A percentile compares a stretch with the other conserved stretches of the same genome.
Evolutionary conservation across 1,140 invertebrate species (phyloP).

Genomic region (Himalopsyche phryganea): DNA sequence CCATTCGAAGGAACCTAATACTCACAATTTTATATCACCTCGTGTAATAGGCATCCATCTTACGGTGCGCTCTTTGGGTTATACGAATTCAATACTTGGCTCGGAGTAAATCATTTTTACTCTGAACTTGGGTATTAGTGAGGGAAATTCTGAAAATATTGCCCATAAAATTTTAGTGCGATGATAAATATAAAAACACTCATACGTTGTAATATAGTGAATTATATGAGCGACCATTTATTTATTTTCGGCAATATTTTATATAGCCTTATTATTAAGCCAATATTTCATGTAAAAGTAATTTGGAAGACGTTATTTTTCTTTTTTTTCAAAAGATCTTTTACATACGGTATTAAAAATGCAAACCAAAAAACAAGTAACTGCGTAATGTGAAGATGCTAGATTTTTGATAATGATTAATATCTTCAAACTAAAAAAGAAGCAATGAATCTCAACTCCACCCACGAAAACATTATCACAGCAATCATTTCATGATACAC

Average conservation of each 20-base stretch:
- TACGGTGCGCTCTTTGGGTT: background rate
- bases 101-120: conserved; percentile 18
- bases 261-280: background rate
- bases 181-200: conserved; percentile 4
- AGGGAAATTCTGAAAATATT: conserved; percentile 18
- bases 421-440: too few species aligned
- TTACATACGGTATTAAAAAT: too few species aligned
- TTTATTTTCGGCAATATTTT: background rate
- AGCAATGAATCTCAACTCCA: too few species aligned
- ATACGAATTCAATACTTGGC: conserved; percentile 18
- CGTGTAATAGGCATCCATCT: conserved; percentile 22
- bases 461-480: too few species aligned
- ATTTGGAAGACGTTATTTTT: background rate
- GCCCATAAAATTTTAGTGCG: conserved; percentile 14
- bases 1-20: conserved; percentile 10
- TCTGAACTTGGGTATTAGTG: conserved; percentile 1
- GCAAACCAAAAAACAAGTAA: too few species aligned
- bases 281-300: background rate
- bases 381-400: too few species aligned
- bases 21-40: conserved; percentile 22
- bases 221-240: background rate
- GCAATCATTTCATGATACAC: too few species aligned
- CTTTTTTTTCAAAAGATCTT: too few species aligned
- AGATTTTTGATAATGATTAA: too few species aligned
- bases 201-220: background rate